phyloP scores from a whole-genome alignment of 2,888 invertebrate genomes.

The Cinara cedri region DNA sequence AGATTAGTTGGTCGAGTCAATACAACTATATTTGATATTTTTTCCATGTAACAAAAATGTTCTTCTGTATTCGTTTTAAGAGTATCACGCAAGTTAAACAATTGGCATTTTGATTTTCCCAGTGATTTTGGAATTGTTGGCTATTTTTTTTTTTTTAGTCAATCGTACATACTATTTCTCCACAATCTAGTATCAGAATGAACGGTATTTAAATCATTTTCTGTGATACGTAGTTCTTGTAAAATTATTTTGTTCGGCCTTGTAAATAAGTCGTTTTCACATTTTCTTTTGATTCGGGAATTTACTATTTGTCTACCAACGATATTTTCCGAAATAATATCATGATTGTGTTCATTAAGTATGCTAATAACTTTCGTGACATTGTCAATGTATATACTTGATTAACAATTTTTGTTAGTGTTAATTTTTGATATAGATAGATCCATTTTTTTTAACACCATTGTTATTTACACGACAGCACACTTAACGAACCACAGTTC shows the following conservation, averaged over 20 bases:
- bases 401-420: neutral
- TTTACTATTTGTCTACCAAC: neutral
- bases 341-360: neutral
- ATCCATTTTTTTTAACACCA: too few species aligned
- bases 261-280: neutral
- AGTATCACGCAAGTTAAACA: conserved; percentile 8
- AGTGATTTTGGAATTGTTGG: conserved; percentile 16
- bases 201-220: neutral
- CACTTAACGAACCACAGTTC: too few species aligned
- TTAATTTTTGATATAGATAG: too few species aligned
- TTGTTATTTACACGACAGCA: too few species aligned
- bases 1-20: too few species aligned
- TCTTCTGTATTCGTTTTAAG: conserved; percentile 18
- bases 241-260: neutral
- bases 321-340: conserved; percentile 3
- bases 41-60: neutral
- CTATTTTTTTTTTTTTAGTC: conserved; percentile 1
- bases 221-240: conserved; percentile 1
- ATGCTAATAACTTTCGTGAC: neutral
- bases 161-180: neutral
- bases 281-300: conserved; percentile 7
- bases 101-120: neutral
- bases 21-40: too few species aligned
- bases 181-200: neutral
- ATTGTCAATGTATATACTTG: neutral